Conservation (phyloP, 1,140 invertebrate species). For the Diuraphis noxia region DNA sequence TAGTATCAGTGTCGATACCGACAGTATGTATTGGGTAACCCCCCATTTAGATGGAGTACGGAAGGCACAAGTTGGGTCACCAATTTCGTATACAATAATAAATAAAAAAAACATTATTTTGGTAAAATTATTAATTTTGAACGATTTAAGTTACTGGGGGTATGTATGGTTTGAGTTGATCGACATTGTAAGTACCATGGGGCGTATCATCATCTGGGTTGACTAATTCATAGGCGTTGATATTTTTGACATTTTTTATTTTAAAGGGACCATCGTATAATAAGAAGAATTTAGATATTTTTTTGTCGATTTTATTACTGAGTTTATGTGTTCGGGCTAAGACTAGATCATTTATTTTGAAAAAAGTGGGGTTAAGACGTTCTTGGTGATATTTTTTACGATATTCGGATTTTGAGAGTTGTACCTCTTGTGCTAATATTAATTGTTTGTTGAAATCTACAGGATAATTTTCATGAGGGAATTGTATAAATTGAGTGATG, state of each 20-base stretch:
- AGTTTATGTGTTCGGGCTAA: neutral
- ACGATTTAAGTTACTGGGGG: neutral
- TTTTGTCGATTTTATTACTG: neutral
- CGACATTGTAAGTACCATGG: neutral
- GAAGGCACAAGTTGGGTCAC: no score
- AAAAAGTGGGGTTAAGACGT: neutral
- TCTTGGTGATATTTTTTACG: neutral
- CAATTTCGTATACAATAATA: no score
- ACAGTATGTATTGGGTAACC: no score
- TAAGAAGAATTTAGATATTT: neutral
- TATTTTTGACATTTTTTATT: neutral
- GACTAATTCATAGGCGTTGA: neutral
- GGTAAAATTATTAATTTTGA: no score
- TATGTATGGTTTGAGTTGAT: neutral
- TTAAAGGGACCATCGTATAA: neutral
- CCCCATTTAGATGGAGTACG: no score
- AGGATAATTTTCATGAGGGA: neutral
- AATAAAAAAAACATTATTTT: no score
- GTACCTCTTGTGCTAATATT: neutral
- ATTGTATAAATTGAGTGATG: neutral
- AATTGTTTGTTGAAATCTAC: neutral
- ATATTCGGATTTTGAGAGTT: neutral
- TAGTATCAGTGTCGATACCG: no score
- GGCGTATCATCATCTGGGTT: neutral
- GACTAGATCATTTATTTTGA: neutral